Evolutionary conservation across 1,140 invertebrate genomes (phyloP).

Genomic region (Andricus grossulariae): DNA sequence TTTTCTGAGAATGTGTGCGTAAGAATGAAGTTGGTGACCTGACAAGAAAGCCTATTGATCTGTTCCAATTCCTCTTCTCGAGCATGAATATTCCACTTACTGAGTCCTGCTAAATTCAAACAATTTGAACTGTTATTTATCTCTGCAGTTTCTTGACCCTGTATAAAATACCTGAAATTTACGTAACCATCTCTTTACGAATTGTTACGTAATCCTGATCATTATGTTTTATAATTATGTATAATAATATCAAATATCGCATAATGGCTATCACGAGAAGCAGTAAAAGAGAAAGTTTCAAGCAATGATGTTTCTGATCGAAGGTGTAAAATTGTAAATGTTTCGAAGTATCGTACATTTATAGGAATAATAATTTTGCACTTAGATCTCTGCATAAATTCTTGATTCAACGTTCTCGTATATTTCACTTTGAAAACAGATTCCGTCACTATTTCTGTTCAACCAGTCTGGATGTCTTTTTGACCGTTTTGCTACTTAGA

Average conservation of each 20-base stretch:
- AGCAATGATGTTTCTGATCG: neutral
- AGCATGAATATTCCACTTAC: neutral
- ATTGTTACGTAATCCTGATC: constrained; percentile 11
- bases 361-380: neutral
- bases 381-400: constrained; percentile 5
- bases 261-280: neutral
- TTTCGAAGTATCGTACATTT: neutral
- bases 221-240: constrained; percentile 9
- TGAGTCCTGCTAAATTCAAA: neutral
- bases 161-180: neutral
- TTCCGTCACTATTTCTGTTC: constrained; percentile 25
- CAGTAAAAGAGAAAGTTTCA: neutral
- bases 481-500: constrained; percentile 2
- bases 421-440: constrained; percentile 16
- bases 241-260: neutral
- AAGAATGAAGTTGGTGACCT: constrained; percentile 14
- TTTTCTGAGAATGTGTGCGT: constrained; percentile 5
- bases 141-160: neutral
- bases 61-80: constrained; percentile 17
- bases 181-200: neutral
- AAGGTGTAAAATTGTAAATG: constrained; percentile 2
- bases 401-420: neutral
- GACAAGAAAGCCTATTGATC: constrained; percentile 18
- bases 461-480: neutral
- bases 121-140: neutral